These are phyloP conservation scores for Prinia subflava DNA, from an alignment of 2,113 vertebrate species.

Conservation along the genomic window DNA sequence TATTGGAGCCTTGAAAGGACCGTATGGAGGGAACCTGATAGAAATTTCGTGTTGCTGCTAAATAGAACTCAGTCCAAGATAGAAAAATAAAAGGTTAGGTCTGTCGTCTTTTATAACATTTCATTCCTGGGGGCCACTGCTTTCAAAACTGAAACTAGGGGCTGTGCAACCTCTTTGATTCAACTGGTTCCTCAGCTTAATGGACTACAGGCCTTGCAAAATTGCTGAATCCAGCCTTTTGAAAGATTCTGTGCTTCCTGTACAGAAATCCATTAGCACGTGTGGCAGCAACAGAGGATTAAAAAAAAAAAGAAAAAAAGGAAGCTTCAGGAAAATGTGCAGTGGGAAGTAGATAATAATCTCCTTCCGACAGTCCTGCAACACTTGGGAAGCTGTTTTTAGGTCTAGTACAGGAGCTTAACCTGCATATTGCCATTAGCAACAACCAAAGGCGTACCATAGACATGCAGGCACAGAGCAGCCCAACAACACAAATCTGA, in stretches of 20 bases:
- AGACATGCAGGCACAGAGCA: neutral
- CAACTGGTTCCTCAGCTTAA: conserved; percentile 49
- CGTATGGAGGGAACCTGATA: conserved; percentile 65
- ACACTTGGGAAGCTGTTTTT: neutral
- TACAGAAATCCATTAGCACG: conserved; percentile 6
- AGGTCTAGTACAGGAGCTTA: neutral
- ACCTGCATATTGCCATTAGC: neutral
- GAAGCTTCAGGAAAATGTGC: neutral
- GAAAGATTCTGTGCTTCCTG: conserved; percentile 26
- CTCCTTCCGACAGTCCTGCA: neutral
- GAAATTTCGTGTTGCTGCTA: conserved; percentile 65
- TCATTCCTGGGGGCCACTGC: conserved; percentile 47
- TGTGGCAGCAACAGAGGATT: neutral
- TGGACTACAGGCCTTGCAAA: conserved; percentile 47
- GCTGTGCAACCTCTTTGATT: conserved; percentile 44
- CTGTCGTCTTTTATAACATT: conserved; percentile 37
- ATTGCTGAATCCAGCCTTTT: conserved; percentile 45
- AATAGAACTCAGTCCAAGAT: conserved; percentile 67
- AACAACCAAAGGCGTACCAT: neutral
- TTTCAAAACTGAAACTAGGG: conserved; percentile 55
- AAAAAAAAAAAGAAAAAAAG: neutral
- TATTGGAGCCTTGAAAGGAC: conserved; percentile 71
- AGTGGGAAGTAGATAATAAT: neutral
- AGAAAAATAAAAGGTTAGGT: conserved; percentile 69
- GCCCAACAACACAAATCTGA: neutral